These are phyloP conservation scores for Drosophila borborema DNA, from an alignment of 2,888 invertebrate genomes.

Conservation along the genomic window DNA sequence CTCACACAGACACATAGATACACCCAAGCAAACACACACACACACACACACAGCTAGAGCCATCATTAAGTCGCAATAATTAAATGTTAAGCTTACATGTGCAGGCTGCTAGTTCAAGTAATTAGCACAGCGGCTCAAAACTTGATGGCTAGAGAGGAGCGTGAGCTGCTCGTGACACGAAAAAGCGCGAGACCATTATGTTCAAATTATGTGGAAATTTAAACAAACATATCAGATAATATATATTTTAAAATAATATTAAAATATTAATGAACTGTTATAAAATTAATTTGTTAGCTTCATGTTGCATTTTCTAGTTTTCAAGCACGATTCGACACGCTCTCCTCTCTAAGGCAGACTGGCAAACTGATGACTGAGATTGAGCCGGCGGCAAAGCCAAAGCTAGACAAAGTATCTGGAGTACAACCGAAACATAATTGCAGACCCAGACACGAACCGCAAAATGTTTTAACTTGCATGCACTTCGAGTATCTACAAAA, in stretches of 20 bases:
- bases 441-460: constrained; percentile 72
- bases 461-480: constrained; percentile 64
- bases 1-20: constrained; percentile 1
- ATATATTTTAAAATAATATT: too few relatives aligned
- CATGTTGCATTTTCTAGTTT: background rate
- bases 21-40: background rate
- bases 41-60: constrained; percentile 43
- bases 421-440: constrained; percentile 78
- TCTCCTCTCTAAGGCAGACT: constrained; percentile 17
- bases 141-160: constrained; percentile 12
- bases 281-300: background rate
- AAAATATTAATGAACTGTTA: background rate
- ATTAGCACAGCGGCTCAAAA: constrained; percentile 68
- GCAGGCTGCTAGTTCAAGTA: constrained; percentile 77
- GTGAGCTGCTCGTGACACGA: constrained; percentile 11
- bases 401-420: constrained; percentile 76
- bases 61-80: constrained; percentile 81
- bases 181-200: too few relatives aligned
- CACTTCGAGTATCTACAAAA: constrained; percentile 70
- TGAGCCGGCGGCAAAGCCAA: constrained; percentile 27
- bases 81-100: constrained; percentile 79
- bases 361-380: constrained; percentile 37
- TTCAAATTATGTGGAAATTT: background rate
- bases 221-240: too few relatives aligned
- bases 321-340: constrained; percentile 1